Percentiles rank a stretch among this genome's conserved stretches.
Evolutionary conservation across 2,888 invertebrate species (phyloP).

Genomic region (Noctua janthina): DNA sequence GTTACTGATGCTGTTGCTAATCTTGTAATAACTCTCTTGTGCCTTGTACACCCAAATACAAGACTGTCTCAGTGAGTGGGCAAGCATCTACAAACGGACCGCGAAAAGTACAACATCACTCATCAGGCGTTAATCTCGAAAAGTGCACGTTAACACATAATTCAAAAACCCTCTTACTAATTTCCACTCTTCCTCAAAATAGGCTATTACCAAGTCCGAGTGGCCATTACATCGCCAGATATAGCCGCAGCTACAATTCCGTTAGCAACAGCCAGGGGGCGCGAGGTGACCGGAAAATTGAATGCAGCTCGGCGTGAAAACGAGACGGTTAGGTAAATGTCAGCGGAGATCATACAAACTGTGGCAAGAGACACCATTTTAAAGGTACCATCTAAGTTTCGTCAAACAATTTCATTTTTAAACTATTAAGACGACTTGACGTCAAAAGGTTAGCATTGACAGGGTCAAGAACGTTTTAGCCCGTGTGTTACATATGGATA

Average conservation of each 20-base stretch:
- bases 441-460: background rate
- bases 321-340: conserved; percentile 39
- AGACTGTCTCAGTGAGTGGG: background rate
- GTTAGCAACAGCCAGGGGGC: conserved; percentile 36
- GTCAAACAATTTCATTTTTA: background rate
- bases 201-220: conserved; percentile 26
- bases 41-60: background rate
- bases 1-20: background rate
- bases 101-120: too few species aligned
- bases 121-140: background rate
- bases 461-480: conserved; percentile 1
- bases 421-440: background rate
- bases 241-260: conserved; percentile 24
- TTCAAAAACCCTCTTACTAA: background rate
- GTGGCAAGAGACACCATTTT: background rate
- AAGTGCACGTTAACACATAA: background rate
- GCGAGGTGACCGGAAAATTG: conserved; percentile 63
- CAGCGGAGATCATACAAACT: conserved; percentile 30
- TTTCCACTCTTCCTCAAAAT: conserved; percentile 19
- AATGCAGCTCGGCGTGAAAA: conserved; percentile 60
- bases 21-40: background rate
- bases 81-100: background rate
- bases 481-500: background rate
- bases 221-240: conserved; percentile 24
- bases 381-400: background rate